phyloP scores from a whole-genome alignment of 2,888 invertebrate species.

The Spodoptera littoralis region DNA sequence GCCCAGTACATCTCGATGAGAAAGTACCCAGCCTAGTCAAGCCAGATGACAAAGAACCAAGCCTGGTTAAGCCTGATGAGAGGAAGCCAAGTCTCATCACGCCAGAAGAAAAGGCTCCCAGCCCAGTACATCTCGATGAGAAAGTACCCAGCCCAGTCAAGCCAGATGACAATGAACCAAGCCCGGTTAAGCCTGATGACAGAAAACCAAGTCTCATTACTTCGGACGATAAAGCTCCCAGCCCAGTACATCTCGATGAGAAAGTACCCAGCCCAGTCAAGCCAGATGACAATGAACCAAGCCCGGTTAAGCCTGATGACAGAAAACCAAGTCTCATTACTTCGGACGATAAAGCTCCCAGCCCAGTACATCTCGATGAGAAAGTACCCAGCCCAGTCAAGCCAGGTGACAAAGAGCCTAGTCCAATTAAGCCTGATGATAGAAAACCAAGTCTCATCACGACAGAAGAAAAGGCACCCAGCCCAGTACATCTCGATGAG shows the following conservation, averaged over 20 bases:
- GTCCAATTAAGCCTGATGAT: slow-evolving; percentile 12
- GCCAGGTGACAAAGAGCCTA: slow-evolving; percentile 20
- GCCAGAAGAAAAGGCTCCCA: neutral
- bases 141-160: neutral
- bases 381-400: neutral
- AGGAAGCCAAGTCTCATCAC: neutral
- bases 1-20: slow-evolving; percentile 12
- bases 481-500: too few species aligned
- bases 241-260: slow-evolving; percentile 13
- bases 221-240: slow-evolving; percentile 24
- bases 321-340: neutral
- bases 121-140: slow-evolving; percentile 2
- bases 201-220: neutral
- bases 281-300: neutral
- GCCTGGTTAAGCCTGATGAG: slow-evolving; percentile 5
- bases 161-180: neutral
- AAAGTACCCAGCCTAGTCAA: slow-evolving; percentile 10
- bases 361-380: too few species aligned
- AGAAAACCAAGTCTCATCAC: slow-evolving; percentile 1
- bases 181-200: slow-evolving; percentile 4
- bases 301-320: slow-evolving; percentile 1
- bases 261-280: slow-evolving; percentile 2
- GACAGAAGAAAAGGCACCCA: too few species aligned
- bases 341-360: too few species aligned
- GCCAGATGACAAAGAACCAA: slow-evolving; percentile 6